A percentile compares a stretch with the other conserved stretches of the same genome.
These are phyloP conservation scores for Drepana falcataria DNA, from an alignment of 2,888 invertebrate genomes.

Conservation along the genomic window DNA sequence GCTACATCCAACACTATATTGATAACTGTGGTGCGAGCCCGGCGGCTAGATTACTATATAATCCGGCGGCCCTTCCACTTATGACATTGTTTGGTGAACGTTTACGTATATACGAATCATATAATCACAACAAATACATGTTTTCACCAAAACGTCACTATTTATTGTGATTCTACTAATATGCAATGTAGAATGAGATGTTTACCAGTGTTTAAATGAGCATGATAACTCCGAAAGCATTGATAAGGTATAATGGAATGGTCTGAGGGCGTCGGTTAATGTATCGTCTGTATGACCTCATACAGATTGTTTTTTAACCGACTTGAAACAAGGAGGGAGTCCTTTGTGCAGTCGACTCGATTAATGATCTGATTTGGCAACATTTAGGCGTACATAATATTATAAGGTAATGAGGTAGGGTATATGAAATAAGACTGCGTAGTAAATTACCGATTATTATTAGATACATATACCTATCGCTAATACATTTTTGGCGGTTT, in stretches of 20 bases:
- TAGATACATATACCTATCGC: background rate
- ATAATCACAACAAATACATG: no score
- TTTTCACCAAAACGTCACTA: background rate
- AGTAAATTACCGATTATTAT: background rate
- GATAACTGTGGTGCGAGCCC: background rate
- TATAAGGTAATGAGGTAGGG: no score
- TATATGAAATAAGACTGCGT: background rate
- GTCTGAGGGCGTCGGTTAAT: constrained; percentile 3
- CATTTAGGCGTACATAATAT: no score
- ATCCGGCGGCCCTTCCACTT: no score
- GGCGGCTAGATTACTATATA: background rate
- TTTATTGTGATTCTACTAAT: background rate
- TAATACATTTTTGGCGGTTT: constrained; percentile 39
- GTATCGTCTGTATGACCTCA: background rate
- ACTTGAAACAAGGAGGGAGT: no score
- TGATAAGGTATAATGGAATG: constrained; percentile 6
- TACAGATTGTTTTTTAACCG: background rate
- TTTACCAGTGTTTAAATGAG: constrained; percentile 8
- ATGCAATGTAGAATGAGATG: no score
- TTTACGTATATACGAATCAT: background rate
- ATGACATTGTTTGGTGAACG: background rate
- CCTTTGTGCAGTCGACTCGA: no score
- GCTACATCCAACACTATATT: constrained; percentile 4
- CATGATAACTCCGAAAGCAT: constrained; percentile 19
- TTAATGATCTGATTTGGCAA: no score